phyloP scores from a whole-genome alignment of 2,797 vertebrate species.

The Syncerus caffer region DNA sequence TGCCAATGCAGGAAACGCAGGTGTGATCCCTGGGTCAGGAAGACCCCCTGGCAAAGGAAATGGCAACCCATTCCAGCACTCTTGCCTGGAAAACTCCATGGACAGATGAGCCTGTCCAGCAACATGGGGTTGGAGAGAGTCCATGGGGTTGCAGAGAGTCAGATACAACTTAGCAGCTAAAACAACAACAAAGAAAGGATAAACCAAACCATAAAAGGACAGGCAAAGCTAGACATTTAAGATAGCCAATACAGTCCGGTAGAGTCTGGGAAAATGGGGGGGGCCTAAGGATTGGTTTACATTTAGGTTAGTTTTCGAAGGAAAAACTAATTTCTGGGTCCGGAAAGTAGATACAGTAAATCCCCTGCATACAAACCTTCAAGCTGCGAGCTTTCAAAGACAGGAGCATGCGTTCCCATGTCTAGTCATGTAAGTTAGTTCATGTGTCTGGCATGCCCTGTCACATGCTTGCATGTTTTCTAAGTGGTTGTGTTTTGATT shows the following conservation, averaged over 20 bases:
- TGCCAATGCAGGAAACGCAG: neutral
- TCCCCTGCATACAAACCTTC: neutral
- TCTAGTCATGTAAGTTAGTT: neutral
- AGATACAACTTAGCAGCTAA: neutral
- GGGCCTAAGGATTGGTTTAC: neutral
- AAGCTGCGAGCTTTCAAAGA: neutral
- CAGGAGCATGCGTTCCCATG: neutral
- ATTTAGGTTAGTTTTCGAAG: neutral
- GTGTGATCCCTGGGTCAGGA: neutral
- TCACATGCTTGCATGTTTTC: neutral
- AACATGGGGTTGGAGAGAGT: too few species aligned
- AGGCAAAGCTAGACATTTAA: neutral
- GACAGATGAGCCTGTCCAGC: neutral
- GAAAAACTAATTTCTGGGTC: neutral
- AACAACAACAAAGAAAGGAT: neutral
- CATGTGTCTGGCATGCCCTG: neutral
- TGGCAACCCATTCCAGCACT: neutral
- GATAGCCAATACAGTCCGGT: neutral
- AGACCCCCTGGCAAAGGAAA: neutral
- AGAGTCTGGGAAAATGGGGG: neutral
- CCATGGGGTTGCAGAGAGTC: neutral
- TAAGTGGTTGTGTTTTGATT: neutral
- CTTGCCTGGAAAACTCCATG: neutral
- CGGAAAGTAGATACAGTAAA: neutral
- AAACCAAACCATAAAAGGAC: neutral